A percentile compares a stretch with the other conserved stretches of the same genome.
Conservation (phyloP, 1,140 invertebrate species). For the Pseudomyrmex dendroicus region DNA sequence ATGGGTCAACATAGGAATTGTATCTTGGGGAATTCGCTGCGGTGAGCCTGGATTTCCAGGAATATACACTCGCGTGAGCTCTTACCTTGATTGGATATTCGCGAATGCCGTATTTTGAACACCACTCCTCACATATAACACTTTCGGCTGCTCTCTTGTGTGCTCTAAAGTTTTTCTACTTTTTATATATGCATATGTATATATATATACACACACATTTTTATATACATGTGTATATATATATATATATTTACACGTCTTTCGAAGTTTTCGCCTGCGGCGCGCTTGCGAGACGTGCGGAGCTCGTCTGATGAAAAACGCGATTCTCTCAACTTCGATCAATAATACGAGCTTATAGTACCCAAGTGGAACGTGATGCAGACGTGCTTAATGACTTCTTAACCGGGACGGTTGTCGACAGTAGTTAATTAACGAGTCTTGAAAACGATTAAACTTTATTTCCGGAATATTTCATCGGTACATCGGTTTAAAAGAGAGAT, state of each 20-base stretch:
- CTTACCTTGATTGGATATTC: conserved; percentile 91
- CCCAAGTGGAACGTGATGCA: no score
- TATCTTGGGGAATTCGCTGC: conserved; percentile 92
- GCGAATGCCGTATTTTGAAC: conserved; percentile 86
- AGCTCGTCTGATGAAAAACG: background rate
- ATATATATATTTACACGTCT: background rate
- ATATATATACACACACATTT: no score
- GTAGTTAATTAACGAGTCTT: conserved; percentile 15
- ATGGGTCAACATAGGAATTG: conserved; percentile 92
- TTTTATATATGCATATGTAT: background rate
- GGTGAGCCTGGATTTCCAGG: conserved; percentile 89
- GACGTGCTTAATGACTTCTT: no score
- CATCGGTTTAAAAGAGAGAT: conserved; percentile 74
- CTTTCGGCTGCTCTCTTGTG: background rate
- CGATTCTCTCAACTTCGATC: background rate
- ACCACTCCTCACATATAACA: background rate
- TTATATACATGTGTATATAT: no score
- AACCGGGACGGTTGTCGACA: no score
- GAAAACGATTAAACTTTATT: conserved; percentile 81
- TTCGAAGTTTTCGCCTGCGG: background rate
- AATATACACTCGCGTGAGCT: conserved; percentile 90
- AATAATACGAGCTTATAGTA: no score
- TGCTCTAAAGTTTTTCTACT: conserved; percentile 56
- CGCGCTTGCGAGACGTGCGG: background rate
- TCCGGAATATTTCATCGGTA: conserved; percentile 74